phyloP scores from a whole-genome alignment of 2,888 invertebrate genomes.

The Eristalis pertinax region DNA sequence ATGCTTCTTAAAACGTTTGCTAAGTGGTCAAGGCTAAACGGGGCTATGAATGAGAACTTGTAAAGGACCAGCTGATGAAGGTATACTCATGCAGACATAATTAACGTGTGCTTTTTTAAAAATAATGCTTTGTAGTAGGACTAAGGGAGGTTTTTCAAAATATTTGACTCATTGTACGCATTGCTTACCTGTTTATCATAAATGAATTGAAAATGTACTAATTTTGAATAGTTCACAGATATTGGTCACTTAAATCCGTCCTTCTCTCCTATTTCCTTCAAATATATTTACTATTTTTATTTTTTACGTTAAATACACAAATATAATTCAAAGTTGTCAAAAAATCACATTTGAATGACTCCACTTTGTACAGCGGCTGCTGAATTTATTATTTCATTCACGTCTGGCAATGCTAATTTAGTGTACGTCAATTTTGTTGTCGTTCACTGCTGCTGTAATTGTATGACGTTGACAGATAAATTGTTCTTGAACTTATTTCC shows the following conservation, averaged over 20 bases:
- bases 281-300: not conserved
- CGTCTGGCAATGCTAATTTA: conserved; percentile 4
- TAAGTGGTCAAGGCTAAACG: conserved; percentile 40
- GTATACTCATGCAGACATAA: not conserved
- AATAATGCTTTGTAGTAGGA: too few relatives aligned
- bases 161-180: too few relatives aligned
- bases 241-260: not conserved
- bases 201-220: not conserved
- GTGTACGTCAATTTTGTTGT: conserved; percentile 33
- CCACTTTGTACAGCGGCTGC: not conserved
- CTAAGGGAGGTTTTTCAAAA: too few relatives aligned
- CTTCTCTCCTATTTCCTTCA: not conserved
- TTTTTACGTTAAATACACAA: too few relatives aligned
- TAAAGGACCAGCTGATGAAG: not conserved
- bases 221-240: not conserved
- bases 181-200: too few relatives aligned
- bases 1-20: conserved; percentile 20
- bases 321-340: too few relatives aligned
- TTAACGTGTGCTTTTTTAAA: not conserved
- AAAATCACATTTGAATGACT: not conserved
- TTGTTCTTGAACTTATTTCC: not conserved
- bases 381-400: not conserved
- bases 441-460: not conserved
- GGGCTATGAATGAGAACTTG: not conserved
- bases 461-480: conserved; percentile 62